Evolutionary conservation across 2,888 invertebrate genomes (phyloP).

Genomic region (Nudaria mundana): DNA sequence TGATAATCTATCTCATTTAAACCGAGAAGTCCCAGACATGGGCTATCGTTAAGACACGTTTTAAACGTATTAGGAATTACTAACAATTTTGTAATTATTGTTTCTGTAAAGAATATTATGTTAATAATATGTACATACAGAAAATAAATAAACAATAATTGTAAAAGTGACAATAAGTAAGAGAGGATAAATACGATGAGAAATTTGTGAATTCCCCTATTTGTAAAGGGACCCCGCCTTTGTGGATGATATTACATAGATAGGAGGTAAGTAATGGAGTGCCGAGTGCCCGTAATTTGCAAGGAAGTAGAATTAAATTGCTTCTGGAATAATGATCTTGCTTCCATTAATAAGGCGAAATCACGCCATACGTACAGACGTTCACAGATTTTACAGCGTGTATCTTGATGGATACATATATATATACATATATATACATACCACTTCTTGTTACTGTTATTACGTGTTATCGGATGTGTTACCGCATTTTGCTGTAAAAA

Average conservation of each 20-base stretch:
- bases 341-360: constrained; percentile 36
- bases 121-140: no score
- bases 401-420: no score
- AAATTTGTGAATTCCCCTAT: constrained; percentile 24
- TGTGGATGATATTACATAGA: constrained; percentile 33
- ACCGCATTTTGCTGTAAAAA: constrained; percentile 16
- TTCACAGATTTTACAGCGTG: constrained; percentile 8
- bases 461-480: constrained; percentile 15
- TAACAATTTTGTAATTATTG: no score
- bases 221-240: constrained; percentile 30
- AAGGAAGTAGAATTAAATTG: constrained; percentile 40
- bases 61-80: no score
- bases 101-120: no score
- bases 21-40: no score
- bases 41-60: no score
- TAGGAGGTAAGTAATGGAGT: constrained; percentile 39
- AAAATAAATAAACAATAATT: no score
- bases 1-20: no score
- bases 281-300: constrained; percentile 42
- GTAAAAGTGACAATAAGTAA: no score
- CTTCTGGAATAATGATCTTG: constrained; percentile 37
- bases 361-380: constrained; percentile 27
- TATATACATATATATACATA: constrained; percentile 15
- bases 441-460: constrained; percentile 10
- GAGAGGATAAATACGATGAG: constrained; percentile 25